Evolutionary conservation across 2,888 invertebrate species (phyloP), one percentile per base, ranked within the genome.

Genomic region (Amiota mariae): DNA sequence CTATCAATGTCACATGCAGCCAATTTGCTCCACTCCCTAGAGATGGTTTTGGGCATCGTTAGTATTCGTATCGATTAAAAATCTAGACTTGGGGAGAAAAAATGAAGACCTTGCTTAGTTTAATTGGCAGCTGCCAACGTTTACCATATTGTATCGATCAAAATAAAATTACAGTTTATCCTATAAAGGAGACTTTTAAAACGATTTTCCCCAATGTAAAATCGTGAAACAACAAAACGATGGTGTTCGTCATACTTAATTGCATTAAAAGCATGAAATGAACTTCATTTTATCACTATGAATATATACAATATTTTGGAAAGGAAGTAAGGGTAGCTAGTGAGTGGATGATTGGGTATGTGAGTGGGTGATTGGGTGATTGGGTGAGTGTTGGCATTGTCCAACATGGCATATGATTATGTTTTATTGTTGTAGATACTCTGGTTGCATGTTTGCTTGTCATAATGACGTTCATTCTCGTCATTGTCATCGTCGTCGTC

Each of bases 91-190:
- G 48, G 61, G 71, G 56, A 11, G 61, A 57, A 59, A 72, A 67
- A 75, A 75, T 73, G 70, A 74, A 74, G 51, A 64, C 66, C 18
- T 47, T 49, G 66, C 81, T 83, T 82, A 82, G 83, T 84, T 84
- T 83, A 83, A 83, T 83, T 83, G 83, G 74, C 83, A 83, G 85
- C 82, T 83, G 83, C 80, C 83, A 83, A 80, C 77, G 74, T 74
- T 82, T 75, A 70, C 76, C 49, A 18, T 71, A 54, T 47, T 63
- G 77, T 82, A 83, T 83, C 85, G 85, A 83, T 83, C 83, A 83
- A 84, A 81, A 36, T 6, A 36, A 36, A 82, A 66, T 3, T 18
- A 48, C 78, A 83, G 59, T 61, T 36, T 36, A 36, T 36, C 36
- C 36, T 0, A 36, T 36, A 6, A 36, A 36, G 6, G 36, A 24